These are phyloP conservation scores for Acanthurus lineatus DNA, from an alignment of 2,797 vertebrate genomes.

Conservation along the genomic window DNA sequence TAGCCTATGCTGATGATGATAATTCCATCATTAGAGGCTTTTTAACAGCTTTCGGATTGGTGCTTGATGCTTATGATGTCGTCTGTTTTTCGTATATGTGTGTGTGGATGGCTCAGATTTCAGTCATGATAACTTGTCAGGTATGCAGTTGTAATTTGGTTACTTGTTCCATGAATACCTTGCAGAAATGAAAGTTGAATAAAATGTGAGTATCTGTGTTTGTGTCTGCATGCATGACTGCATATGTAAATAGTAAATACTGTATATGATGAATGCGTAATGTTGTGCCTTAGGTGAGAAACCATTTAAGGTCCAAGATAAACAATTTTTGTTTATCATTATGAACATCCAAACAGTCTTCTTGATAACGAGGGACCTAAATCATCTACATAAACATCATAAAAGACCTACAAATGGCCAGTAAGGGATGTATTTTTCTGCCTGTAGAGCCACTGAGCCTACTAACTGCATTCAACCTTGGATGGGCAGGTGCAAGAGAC, in stretches of 20 bases:
- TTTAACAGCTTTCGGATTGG: too few species aligned
- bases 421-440: conserved; percentile 23
- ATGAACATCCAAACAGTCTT: conserved; percentile 10
- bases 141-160: too few species aligned
- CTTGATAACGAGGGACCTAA: neutral
- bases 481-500: conserved; percentile 17
- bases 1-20: too few species aligned
- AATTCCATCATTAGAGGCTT: too few species aligned
- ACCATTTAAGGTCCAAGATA: neutral
- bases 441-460: conserved; percentile 3
- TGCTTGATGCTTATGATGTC: too few species aligned
- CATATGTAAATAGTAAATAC: neutral
- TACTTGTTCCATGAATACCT: neutral
- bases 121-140: too few species aligned
- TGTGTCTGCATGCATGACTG: neutral
- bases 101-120: too few species aligned
- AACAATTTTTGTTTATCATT: neutral
- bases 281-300: neutral
- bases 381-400: too few species aligned
- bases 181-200: neutral
- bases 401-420: neutral
- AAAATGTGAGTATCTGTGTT: neutral
- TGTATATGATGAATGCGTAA: neutral
- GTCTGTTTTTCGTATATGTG: too few species aligned
- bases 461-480: conserved; percentile 33